Evolutionary conservation across 2,113 vertebrate species (phyloP), one percentile per base, ranked within the genome.

Genomic region (Engraulis encrasicolus): DNA sequence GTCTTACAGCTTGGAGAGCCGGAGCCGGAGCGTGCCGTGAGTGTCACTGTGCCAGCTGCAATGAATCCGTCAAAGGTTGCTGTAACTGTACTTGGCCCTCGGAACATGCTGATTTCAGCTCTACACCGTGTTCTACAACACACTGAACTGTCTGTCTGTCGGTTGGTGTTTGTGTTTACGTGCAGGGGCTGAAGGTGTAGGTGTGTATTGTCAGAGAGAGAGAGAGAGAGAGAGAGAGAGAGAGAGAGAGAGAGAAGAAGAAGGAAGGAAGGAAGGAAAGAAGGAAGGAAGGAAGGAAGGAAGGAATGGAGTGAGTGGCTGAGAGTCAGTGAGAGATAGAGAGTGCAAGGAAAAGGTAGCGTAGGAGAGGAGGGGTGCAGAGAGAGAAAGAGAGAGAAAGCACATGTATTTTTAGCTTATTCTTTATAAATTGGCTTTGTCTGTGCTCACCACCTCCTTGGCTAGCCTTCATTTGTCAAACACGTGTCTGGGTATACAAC

Each of bases 101-200:
- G 31, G 66, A 74, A 74, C 66, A 74, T 74, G 66, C 66, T 74
- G 66, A 74, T 74, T 74, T 74, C 66, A 74, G 66, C 66, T 74
- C 17, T 74, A 74, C 27, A 74, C 15, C 6, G 66, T 74, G 66
- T 74, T 74, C 23, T 34, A 34, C n/a, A n/a, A n/a, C 66, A 34
- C 66, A 34, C 66, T 17, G 27, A 74, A 45, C 9, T 9, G 40
- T 45, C 4, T 45, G 40, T 12, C 1, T 74, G 66, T 34, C 23
- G 31, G 61, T 15, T 2, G 31, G 61, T 15, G 61, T 71, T 11
- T 34, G 27, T 34, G 11, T 71, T 0, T 61, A 23, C 12, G 66
- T 74, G 27, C 34, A 23, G 6, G n/a, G 23, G 58, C 27, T 61
- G 20, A 11, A n/a, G 9, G 58, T 61, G 58, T 27, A n/a, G 11